These are phyloP conservation scores for Podarcis muralis DNA, from an alignment of 2,113 vertebrate species.

Conservation along the genomic window DNA sequence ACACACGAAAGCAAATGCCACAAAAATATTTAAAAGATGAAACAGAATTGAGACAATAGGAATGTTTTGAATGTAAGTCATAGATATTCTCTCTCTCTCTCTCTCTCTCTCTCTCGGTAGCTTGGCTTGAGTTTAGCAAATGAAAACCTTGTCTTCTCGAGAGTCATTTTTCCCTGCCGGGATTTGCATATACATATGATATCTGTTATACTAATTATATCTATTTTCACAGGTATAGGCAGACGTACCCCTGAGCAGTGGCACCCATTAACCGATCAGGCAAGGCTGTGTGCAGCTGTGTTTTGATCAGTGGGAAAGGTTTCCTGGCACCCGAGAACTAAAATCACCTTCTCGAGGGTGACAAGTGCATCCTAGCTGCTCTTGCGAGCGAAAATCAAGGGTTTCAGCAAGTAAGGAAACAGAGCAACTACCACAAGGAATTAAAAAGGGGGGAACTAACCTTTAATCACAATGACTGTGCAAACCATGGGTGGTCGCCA, in stretches of 20 bases:
- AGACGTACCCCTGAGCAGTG: constrained; percentile 67
- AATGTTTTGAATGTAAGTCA: not conserved
- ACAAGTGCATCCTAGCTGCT: constrained; percentile 71
- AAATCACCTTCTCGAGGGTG: constrained; percentile 77
- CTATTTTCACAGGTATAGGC: constrained; percentile 80
- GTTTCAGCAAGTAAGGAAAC: constrained; percentile 64
- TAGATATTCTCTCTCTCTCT: not conserved
- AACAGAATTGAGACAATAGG: not conserved
- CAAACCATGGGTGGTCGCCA: not conserved
- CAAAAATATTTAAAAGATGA: not conserved
- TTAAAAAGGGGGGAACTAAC: constrained; percentile 68
- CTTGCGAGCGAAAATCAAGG: constrained; percentile 74
- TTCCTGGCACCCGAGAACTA: constrained; percentile 75
- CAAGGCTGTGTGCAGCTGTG: constrained; percentile 77
- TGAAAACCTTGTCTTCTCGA: constrained; percentile 38
- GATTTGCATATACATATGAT: constrained; percentile 75
- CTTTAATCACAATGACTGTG: constrained; percentile 58
- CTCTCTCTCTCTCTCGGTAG: constrained; percentile 12
- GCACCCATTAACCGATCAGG: constrained; percentile 74
- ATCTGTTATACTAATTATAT: constrained; percentile 82
- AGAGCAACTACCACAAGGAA: constrained; percentile 67
- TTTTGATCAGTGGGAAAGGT: constrained; percentile 79
- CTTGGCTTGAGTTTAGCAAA: constrained; percentile 57
- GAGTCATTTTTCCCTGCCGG: constrained; percentile 67
- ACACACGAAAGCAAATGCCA: not conserved